phyloP scores from a whole-genome alignment of 2,113 vertebrate genomes.

The Lucifuga dentata region DNA sequence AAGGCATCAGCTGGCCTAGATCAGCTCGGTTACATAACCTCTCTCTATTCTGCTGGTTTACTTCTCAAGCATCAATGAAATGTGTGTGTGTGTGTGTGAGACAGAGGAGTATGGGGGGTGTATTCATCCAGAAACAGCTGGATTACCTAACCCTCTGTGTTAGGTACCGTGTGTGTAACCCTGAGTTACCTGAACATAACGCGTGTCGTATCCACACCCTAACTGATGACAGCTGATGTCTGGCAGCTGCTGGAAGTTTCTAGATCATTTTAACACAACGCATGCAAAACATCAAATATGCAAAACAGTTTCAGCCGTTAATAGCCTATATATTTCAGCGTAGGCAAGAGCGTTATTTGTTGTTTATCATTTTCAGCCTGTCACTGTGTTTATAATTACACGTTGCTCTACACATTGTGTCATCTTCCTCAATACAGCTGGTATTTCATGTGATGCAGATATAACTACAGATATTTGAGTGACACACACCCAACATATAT shows the following conservation, averaged over 20 bases:
- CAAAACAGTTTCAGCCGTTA: conserved; percentile 6
- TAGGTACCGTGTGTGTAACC: too few species aligned
- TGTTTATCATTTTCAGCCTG: too few species aligned
- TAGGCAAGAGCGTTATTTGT: too few species aligned
- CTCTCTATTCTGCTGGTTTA: conserved; percentile 17
- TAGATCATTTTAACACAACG: conserved; percentile 2
- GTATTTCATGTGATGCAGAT: too few species aligned
- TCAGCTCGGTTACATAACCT: conserved; percentile 61
- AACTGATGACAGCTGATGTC: neutral
- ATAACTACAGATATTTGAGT: too few species aligned
- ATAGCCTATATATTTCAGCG: neutral
- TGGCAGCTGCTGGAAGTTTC: conserved; percentile 5
- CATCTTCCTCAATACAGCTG: too few species aligned
- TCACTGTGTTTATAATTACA: too few species aligned
- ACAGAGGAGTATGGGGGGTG: too few species aligned
- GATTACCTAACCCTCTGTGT: conserved; percentile 40
- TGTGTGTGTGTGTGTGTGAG: neutral
- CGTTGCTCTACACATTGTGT: too few species aligned
- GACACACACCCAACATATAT: too few species aligned
- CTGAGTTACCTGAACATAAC: conserved; percentile 10
- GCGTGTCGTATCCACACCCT: too few species aligned
- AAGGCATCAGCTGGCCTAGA: conserved; percentile 65
- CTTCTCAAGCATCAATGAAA: conserved; percentile 49
- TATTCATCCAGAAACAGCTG: conserved; percentile 7
- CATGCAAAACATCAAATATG: conserved; percentile 19